A percentile compares a stretch with the other conserved stretches of the same genome.
Evolutionary conservation across 2,113 vertebrate genomes (phyloP).

Genomic region (Grammomys surdaster): DNA sequence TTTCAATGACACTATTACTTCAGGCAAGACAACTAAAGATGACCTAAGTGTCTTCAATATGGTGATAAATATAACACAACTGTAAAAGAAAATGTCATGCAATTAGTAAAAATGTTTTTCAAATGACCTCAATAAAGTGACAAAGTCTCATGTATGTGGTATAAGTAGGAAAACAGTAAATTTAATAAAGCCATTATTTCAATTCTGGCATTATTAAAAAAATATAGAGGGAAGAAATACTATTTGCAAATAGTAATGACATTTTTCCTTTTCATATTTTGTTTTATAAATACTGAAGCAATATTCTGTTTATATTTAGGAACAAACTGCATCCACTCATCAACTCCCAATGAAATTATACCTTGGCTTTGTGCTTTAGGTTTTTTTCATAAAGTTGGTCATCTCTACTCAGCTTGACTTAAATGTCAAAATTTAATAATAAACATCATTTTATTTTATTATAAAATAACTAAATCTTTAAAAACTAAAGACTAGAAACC

Average conservation of each 20-base stretch:
- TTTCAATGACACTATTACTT: background rate
- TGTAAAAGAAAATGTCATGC: background rate
- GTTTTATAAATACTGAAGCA: conserved; percentile 33
- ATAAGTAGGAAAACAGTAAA: background rate
- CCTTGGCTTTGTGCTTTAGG: background rate
- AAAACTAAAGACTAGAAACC: background rate
- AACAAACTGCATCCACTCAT: background rate
- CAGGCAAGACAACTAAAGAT: conserved; percentile 24
- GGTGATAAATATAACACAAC: background rate
- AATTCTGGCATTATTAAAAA: background rate
- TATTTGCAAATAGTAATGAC: background rate
- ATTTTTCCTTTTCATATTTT: conserved; percentile 18
- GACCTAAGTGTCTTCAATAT: background rate
- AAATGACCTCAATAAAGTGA: background rate
- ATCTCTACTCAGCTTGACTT: conserved; percentile 10
- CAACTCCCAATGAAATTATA: background rate
- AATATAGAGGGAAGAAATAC: background rate
- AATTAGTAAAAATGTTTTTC: conserved; percentile 31
- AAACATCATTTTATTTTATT: no score
- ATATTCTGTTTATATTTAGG: conserved; percentile 27
- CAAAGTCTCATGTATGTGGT: background rate
- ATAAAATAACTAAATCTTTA: background rate
- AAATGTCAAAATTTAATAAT: background rate
- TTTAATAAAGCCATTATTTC: conserved; percentile 26
- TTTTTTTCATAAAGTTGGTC: background rate